These are phyloP conservation scores for Chirona hameri DNA, from an alignment of 2,888 invertebrate genomes.

Conservation along the genomic window DNA sequence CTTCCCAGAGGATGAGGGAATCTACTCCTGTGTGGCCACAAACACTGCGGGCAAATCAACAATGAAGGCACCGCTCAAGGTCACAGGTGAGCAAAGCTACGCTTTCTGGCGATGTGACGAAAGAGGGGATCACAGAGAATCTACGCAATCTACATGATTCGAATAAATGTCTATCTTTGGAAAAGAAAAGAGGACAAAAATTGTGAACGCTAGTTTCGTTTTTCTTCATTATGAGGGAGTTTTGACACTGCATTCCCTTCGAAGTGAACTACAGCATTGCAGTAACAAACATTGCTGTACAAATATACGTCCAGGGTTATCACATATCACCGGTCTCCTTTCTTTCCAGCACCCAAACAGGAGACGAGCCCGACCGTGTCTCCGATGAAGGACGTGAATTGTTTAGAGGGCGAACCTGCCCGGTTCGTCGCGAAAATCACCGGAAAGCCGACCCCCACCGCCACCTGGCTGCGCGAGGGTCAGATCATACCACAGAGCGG, in stretches of 20 bases:
- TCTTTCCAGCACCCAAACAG: neutral
- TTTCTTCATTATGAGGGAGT: too few relatives aligned
- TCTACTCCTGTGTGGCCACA: conserved; percentile 88
- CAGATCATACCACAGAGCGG: conserved; percentile 38
- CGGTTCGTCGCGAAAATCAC: conserved; percentile 22
- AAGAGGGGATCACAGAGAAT: too few relatives aligned
- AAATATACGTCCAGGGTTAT: too few relatives aligned
- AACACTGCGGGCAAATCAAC: conserved; percentile 87
- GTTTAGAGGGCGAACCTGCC: conserved; percentile 33
- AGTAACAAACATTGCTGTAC: too few relatives aligned
- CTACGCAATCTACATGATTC: too few relatives aligned
- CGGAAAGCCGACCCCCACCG: neutral
- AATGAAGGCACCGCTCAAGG: conserved; percentile 61
- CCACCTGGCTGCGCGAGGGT: conserved; percentile 35
- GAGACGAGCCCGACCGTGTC: conserved; percentile 6
- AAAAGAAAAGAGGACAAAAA: too few relatives aligned
- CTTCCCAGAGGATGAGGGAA: conserved; percentile 91
- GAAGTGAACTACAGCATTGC: too few relatives aligned
- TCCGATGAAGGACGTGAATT: conserved; percentile 4
- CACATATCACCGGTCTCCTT: neutral
- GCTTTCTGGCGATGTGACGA: too few relatives aligned
- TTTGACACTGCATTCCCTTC: too few relatives aligned
- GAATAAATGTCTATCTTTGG: too few relatives aligned
- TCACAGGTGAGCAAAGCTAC: conserved; percentile 39
- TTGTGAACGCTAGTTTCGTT: too few relatives aligned